These are phyloP conservation scores for Pollenia amentaria DNA, from an alignment of 2,888 invertebrate genomes.

Conservation along the genomic window DNA sequence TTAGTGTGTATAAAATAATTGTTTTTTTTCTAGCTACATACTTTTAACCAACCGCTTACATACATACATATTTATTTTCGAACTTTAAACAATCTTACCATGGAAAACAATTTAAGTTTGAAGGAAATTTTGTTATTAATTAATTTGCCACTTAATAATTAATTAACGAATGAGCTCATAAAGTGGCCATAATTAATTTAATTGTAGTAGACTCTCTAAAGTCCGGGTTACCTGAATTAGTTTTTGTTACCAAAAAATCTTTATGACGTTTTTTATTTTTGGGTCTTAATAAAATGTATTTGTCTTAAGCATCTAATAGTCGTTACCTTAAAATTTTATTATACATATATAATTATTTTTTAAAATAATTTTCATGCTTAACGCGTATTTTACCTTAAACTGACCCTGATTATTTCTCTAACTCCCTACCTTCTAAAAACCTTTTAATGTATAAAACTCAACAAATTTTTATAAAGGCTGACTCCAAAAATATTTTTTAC, in stretches of 20 bases:
- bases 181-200: neutral
- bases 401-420: constrained; percentile 11
- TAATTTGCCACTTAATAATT: neutral
- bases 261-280: neutral
- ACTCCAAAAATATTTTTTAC: neutral
- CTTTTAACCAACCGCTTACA: no score
- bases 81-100: no score
- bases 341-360: neutral
- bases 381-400: constrained; percentile 3
- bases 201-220: neutral
- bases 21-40: neutral
- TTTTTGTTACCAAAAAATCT: neutral
- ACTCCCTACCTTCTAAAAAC: constrained; percentile 17
- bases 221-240: constrained; percentile 5
- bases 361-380: constrained; percentile 1
- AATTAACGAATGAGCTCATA: constrained; percentile 13
- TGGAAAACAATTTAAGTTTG: no score
- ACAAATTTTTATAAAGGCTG: constrained; percentile 3
- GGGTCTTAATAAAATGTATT: no score
- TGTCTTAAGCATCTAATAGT: neutral
- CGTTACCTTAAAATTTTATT: neutral
- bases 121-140: no score
- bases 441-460: neutral
- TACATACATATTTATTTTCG: no score
- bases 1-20: neutral